Evolutionary conservation across 1,140 invertebrate species (phyloP).

Genomic region (Frieseomelitta varia): DNA sequence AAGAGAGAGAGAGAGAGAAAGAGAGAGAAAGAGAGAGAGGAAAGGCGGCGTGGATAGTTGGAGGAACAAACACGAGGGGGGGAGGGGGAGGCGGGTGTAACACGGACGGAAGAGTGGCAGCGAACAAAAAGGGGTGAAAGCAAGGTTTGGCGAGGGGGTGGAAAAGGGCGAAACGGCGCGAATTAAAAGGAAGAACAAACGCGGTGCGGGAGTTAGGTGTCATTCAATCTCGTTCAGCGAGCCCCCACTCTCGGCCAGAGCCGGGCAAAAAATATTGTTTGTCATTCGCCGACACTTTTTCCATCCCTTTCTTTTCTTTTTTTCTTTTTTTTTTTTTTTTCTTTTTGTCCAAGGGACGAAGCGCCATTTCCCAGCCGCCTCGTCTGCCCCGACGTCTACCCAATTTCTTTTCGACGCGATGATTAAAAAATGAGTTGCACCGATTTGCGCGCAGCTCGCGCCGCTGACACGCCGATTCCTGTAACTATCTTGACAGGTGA

Average conservation of each 20-base stretch:
- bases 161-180: constrained; percentile 16
- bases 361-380: not conserved
- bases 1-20: not conserved
- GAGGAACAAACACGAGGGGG: not conserved
- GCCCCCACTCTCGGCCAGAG: not conserved
- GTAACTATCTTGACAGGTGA: not conserved
- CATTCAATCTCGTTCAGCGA: constrained; percentile 42
- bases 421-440: constrained; percentile 19
- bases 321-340: not conserved
- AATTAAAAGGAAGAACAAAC: constrained; percentile 45
- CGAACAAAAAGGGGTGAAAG: not conserved
- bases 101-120: not conserved
- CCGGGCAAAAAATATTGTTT: constrained; percentile 44
- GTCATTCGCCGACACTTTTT: constrained; percentile 22
- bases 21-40: not conserved
- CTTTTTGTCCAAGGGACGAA: not conserved
- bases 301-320: too few relatives aligned
- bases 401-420: not conserved
- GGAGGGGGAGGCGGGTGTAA: too few relatives aligned
- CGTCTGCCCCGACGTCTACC: not conserved
- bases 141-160: not conserved
- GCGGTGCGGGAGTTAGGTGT: constrained; percentile 4
- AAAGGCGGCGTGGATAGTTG: not conserved
- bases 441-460: too few relatives aligned
- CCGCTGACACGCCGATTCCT: not conserved